Base-by-base conservation (phyloP, 2,113 vertebrate species). In the Saccopteryx bilineata region DNA sequence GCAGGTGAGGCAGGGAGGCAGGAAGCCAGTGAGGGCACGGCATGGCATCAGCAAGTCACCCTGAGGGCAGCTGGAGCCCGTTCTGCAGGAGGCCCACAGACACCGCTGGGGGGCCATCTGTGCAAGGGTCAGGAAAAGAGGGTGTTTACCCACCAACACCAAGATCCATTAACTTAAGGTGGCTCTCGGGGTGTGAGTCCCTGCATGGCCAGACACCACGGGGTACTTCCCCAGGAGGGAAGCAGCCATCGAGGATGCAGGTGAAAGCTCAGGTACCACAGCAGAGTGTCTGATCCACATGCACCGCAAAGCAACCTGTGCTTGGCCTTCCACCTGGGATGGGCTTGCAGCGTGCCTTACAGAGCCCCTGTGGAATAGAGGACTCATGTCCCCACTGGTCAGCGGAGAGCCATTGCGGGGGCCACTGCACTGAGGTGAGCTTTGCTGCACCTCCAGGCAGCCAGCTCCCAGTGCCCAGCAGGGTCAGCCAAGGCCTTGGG, bases 361-460 rank as follows among this genome's bases (percentile, higher is more conserved):
- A 28, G 58, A 79, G 5, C 69, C 5, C 21, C 61, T 0, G 39
- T 6, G 14, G 60, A 26, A 21, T 5, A n/a, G 21, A 54, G 18
- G 61, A 15, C 24, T 10, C 13, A 39, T 39, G 39, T 39, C 39
- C 39, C 39, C 39, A 39, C 39, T 39, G 39, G 39, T 63, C 17
- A 13, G 23, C 13, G 9, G n/a, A 28, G 54, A 68, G 1, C 1
- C 0, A 0, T n/a, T 60, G 31, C 1, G 0, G 46, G 46, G 46
- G 9, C 26, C 24, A 4, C 50, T n/a, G 50, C 74, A 3, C 54
- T 58, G 54, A n/a, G 9, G 54, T 0, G 54, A 79, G 1, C 68
- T 50, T 26, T 2, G 18, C n/a, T 3, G 23, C 15, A 5, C 9
- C 78, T 14, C n/a, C 24, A 9, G 39, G n/a, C 79, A 63, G 50